Base-by-base conservation (phyloP, 2,797 vertebrate genomes). In the Threskiornis aethiopicus region DNA sequence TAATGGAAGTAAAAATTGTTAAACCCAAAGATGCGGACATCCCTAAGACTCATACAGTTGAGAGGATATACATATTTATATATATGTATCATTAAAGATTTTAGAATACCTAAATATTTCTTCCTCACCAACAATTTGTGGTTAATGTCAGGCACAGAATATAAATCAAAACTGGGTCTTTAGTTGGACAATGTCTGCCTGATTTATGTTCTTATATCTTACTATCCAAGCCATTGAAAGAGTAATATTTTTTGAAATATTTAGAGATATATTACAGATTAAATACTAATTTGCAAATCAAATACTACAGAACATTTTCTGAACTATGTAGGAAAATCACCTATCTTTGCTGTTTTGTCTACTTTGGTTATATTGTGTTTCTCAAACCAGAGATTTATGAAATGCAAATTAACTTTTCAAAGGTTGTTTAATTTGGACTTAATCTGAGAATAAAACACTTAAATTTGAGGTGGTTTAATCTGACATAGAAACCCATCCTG, bases 301-400 rank as follows among this genome's bases (percentile, higher is more conserved):
- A 78, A 69, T 81, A 16, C 18, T 52, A 8, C 5, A 21, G 46
- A 46, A 52, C 0, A 20, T 33, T 52, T 82, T 76, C 33, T 62
- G 7, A 49, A 51, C 7, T 37, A 5, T 46, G 1, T 42, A 46
- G 5, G 3, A 35, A n/a, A 76, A 84, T 41, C 3, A 0, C 28
- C 15, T 62, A 3, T 33, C 7, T 59, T 24, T 57, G 11, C 8
- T 67, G 2, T 29, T 78, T 81, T 42, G 3, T 58, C 28, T 79
- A 18, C 5, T 28, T 71, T 71, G 71, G 64, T 9, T 5, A 46
- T 35, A 49, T 3, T 24, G 2, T 39, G 11, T 66, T 61, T 35
- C 15, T 86, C 37, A 64, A 58, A 71, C 4, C 20, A 75, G 6
- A 1, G 6, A 22, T 91, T 91, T 42, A 47, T 42, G 41, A 80